phyloP scores from a whole-genome alignment of 2,113 vertebrate genomes.

The Rhizomys pruinosus region DNA sequence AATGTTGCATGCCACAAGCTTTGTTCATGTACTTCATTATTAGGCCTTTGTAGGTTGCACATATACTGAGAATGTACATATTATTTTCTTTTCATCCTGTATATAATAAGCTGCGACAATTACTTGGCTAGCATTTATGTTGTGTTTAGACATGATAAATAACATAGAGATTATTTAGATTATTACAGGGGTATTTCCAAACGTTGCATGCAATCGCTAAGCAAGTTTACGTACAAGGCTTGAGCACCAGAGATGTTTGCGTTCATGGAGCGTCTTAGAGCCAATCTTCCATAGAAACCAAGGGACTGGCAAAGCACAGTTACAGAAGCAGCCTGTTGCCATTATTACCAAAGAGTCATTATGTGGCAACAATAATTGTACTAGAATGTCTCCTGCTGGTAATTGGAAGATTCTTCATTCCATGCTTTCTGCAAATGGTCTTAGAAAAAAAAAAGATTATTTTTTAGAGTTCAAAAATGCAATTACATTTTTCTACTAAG shows the following conservation, averaged over 20 bases:
- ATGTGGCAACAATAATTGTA: neutral
- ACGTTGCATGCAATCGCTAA: neutral
- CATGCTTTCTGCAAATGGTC: neutral
- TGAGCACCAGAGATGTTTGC: neutral
- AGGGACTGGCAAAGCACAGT: neutral
- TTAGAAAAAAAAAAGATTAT: neutral
- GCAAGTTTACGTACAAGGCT: neutral
- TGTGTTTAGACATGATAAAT: neutral
- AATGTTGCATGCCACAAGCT: neutral
- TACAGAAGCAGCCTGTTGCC: neutral
- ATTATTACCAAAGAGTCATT: neutral
- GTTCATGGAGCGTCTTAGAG: neutral
- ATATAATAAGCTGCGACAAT: neutral
- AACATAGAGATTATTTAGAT: neutral
- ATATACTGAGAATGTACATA: fast-evolving
- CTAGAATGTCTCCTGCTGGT: neutral
- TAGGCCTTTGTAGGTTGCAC: no score
- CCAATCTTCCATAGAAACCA: neutral
- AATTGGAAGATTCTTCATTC: neutral
- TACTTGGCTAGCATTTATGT: neutral
- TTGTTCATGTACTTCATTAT: neutral
- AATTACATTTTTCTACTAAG: neutral
- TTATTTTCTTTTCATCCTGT: neutral
- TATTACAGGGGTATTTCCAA: neutral
- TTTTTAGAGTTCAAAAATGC: neutral